These are phyloP conservation scores for Adoxophyes honmai DNA, from an alignment of 1,140 invertebrate genomes.

Conservation along the genomic window DNA sequence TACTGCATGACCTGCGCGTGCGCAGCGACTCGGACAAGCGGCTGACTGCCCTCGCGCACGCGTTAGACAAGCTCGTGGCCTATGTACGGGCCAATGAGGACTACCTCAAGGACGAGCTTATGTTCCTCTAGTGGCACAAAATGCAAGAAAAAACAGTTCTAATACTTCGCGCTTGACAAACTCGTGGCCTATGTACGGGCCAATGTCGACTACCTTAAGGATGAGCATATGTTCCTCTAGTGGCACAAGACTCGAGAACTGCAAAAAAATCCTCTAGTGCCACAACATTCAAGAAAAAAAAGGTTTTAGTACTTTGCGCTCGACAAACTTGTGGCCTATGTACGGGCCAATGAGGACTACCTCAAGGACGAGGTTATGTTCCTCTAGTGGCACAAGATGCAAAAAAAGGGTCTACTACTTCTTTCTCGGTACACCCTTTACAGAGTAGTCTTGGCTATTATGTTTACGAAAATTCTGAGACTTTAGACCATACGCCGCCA, in stretches of 20 bases:
- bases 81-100: conserved; percentile 32
- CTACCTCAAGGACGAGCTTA: conserved; percentile 39
- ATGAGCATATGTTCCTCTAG: conserved; percentile 31
- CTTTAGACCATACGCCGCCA: too few relatives aligned
- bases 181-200: conserved; percentile 23
- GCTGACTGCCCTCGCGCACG: background rate
- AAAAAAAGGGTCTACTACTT: too few relatives aligned
- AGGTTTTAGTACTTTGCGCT: too few relatives aligned
- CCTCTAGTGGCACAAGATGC: conserved; percentile 7
- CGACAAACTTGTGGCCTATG: conserved; percentile 23
- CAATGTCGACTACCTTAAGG: conserved; percentile 39
- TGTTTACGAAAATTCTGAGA: too few relatives aligned
- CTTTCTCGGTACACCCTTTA: too few relatives aligned
- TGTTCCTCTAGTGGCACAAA: conserved; percentile 19
- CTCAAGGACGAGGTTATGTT: conserved; percentile 35
- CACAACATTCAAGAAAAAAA: too few relatives aligned
- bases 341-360: conserved; percentile 35
- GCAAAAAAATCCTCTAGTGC: too few relatives aligned
- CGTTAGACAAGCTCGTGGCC: conserved; percentile 18
- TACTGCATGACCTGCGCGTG: background rate
- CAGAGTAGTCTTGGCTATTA: too few relatives aligned
- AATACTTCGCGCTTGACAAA: too few relatives aligned
- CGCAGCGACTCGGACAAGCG: background rate
- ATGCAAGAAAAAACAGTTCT: too few relatives aligned
- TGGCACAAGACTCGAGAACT: too few relatives aligned